Evolutionary conservation across 2,888 invertebrate species (phyloP), one percentile per base, ranked within the genome.

Genomic region (Ischnura elegans): DNA sequence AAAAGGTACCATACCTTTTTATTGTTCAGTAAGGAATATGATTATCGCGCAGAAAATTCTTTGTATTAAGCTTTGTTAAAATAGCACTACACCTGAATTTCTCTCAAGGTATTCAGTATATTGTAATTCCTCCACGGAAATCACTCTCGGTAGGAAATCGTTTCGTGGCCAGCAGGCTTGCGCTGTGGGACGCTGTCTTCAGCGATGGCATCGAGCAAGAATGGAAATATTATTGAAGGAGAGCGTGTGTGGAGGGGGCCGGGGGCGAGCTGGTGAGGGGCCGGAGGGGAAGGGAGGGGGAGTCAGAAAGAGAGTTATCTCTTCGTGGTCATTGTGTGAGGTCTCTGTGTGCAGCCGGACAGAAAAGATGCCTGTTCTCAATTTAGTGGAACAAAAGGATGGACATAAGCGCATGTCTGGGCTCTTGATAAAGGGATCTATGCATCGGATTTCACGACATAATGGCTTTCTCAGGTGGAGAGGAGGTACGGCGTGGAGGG

Each of bases 291-390:
- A 46, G 86, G n/a, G 43, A 25, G n/a, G 25, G 21, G 5, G 86
- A 46, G 43, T 4, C 6, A 25, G 87, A 29, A 55, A 19, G 87
- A 51, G 51, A 87, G 87, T 87, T 87, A 55, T 87, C 87, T 90
- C 55, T 90, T 90, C 90, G 90, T 90, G 90, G 90, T 90, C 90
- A 90, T 90, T 90, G 90, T 90, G 90, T 90, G 90, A 61, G 90
- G 61, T 55, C 61, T 43, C 90, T 45, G 43, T n/a, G 90, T 90
- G 90, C 66, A 61, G 90, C 61, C 90, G 61, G 90, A 43, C 87
- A 55, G 87, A 87, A 90, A 90, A 90, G 90, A 90, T 66, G 90
- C 61, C 87, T 87, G 87, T 87, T 90, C 90, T 90, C 90, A 90
- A 90, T 90, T 90, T 90, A 66, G 55, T 87, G 87, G 87, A 87